Percentiles rank a stretch among this genome's conserved stretches.
phyloP scores from a whole-genome alignment of 2,113 vertebrate genomes.

The Scytalopus superciliaris region DNA sequence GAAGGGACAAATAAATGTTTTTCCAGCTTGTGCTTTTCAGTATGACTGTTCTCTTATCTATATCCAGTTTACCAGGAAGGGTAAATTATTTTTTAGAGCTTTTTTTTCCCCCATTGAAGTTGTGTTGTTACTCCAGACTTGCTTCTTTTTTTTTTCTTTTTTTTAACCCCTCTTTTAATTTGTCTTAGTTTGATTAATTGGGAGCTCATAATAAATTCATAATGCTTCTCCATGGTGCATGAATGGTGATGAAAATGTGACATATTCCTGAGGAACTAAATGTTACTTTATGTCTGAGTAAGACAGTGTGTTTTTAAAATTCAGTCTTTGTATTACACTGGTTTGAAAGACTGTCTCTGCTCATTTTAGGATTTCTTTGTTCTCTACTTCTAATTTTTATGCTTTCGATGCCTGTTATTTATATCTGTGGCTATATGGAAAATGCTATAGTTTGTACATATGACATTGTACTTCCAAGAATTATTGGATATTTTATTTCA shows the following conservation, averaged over 20 bases:
- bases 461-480: neutral
- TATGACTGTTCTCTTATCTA: neutral
- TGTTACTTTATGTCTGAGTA: slow-evolving; percentile 37
- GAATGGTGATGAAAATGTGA: neutral
- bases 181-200: slow-evolving; percentile 37
- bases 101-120: neutral
- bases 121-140: neutral
- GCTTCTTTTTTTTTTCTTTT: neutral
- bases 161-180: neutral
- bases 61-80: neutral
- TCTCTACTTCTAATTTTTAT: slow-evolving; percentile 22
- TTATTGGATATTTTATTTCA: neutral
- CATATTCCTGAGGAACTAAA: slow-evolving; percentile 7
- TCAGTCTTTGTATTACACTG: neutral
- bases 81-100: neutral
- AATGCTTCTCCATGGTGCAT: neutral
- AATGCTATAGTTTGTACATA: neutral
- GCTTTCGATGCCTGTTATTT: slow-evolving; percentile 18
- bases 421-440: neutral
- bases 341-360: slow-evolving; percentile 46
- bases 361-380: slow-evolving; percentile 50
- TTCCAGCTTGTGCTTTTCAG: neutral
- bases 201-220: slow-evolving; percentile 13
- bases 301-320: slow-evolving; percentile 27
- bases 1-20: neutral